These are phyloP conservation scores for Melanotus villosus DNA, from an alignment of 2,888 invertebrate species.

Conservation along the genomic window DNA sequence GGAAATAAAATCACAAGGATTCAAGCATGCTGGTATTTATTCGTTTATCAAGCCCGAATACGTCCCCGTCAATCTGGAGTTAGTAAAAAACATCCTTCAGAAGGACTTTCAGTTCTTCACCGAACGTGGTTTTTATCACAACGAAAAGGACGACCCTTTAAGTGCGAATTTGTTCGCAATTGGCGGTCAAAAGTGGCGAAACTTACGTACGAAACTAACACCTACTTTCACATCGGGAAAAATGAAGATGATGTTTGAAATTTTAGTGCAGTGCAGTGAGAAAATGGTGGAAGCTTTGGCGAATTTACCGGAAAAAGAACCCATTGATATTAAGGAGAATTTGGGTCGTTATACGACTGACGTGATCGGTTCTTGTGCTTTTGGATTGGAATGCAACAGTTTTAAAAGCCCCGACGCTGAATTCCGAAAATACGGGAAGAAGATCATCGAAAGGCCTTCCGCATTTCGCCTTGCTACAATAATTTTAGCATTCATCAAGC, in stretches of 20 bases:
- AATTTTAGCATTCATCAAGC: constrained; percentile 41
- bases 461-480: constrained; percentile 30
- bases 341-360: constrained; percentile 32
- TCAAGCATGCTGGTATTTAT: background rate
- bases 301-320: background rate
- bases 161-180: constrained; percentile 65
- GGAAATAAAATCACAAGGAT: constrained; percentile 34
- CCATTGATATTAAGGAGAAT: constrained; percentile 33
- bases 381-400: constrained; percentile 18
- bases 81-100: constrained; percentile 69
- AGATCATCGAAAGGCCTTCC: constrained; percentile 17
- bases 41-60: constrained; percentile 58
- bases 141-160: constrained; percentile 68
- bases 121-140: constrained; percentile 69
- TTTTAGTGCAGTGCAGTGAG: background rate
- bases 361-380: constrained; percentile 26
- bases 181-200: too few species aligned
- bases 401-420: constrained; percentile 58
- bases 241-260: too few species aligned
- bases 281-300: background rate
- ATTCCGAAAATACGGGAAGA: constrained; percentile 53
- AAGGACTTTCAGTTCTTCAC: constrained; percentile 74
- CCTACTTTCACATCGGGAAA: too few species aligned
- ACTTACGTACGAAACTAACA: too few species aligned
- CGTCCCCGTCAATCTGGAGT: constrained; percentile 56